A percentile compares a stretch with the other conserved stretches of the same genome.
Conservation (phyloP, 1,140 invertebrate species). For the Brachionus rubens region DNA sequence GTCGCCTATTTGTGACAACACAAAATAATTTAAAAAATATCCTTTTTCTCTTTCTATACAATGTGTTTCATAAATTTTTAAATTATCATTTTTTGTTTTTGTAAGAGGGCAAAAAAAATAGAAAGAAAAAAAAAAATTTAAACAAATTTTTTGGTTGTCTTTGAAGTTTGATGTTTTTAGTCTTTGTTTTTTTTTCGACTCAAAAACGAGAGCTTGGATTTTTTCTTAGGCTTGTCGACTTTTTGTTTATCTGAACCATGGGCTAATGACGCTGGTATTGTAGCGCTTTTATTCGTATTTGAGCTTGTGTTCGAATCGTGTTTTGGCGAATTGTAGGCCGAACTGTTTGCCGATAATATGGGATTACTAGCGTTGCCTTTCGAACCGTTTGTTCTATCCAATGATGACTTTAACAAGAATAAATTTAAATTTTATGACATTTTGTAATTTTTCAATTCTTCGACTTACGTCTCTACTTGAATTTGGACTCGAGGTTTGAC, state of each 20-base stretch:
- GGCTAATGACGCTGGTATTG: constrained; percentile 12
- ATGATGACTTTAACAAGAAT: neutral
- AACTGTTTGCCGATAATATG: constrained; percentile 9
- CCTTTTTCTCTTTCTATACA: constrained; percentile 42
- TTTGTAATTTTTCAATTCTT: neutral
- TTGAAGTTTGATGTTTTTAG: neutral
- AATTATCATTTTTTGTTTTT: neutral
- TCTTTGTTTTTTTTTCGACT: constrained; percentile 45
- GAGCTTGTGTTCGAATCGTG: constrained; percentile 3
- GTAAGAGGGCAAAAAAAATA: constrained; percentile 22
- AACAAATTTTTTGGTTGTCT: neutral
- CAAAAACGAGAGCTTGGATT: constrained; percentile 42
- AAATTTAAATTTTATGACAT: neutral
- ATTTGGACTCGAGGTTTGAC: constrained; percentile 5
- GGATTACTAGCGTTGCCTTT: constrained; percentile 28
- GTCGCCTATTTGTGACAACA: neutral
- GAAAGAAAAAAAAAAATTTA: constrained; percentile 39
- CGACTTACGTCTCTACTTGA: constrained; percentile 33
- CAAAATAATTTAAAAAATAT: no score
- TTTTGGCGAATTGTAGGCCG: neutral
- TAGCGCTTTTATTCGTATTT: constrained; percentile 35
- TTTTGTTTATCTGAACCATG: constrained; percentile 35
- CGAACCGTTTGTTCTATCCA: constrained; percentile 17
- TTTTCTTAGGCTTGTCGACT: constrained; percentile 43
- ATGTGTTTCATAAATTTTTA: neutral